These are phyloP conservation scores for Alethe diademata DNA, from an alignment of 2,113 vertebrate species.

Conservation along the genomic window DNA sequence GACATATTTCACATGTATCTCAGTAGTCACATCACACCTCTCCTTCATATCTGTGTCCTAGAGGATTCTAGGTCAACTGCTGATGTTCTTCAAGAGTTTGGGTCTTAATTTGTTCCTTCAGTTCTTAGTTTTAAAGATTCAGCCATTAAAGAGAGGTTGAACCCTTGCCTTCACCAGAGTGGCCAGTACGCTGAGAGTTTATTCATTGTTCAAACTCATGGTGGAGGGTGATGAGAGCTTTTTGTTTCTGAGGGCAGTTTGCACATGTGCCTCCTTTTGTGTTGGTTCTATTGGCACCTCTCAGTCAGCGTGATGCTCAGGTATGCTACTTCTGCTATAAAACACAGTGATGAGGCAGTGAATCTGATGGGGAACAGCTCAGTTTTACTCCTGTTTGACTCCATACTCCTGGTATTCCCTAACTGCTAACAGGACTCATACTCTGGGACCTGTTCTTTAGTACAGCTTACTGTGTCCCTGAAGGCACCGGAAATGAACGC, in stretches of 20 bases:
- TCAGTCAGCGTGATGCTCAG: not conserved
- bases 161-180: not conserved
- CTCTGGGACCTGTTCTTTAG: not conserved
- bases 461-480: not conserved
- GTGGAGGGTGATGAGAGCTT: not conserved
- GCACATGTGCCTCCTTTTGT: not conserved
- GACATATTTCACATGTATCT: not conserved
- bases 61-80: not conserved
- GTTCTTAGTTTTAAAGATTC: not conserved
- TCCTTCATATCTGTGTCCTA: accelerated
- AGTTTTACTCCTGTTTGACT: not conserved
- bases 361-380: not conserved
- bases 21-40: not conserved
- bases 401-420: not conserved
- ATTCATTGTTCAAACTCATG: not conserved
- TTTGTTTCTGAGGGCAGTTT: not conserved
- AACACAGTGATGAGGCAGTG: not conserved
- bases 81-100: not conserved
- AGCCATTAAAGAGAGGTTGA: not conserved
- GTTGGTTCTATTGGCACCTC: not conserved
- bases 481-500: not conserved
- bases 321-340: not conserved
- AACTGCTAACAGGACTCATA: not conserved
- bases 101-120: not conserved
- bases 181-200: not conserved